phyloP scores from a whole-genome alignment of 2,888 invertebrate genomes.

The Apantesis nais region DNA sequence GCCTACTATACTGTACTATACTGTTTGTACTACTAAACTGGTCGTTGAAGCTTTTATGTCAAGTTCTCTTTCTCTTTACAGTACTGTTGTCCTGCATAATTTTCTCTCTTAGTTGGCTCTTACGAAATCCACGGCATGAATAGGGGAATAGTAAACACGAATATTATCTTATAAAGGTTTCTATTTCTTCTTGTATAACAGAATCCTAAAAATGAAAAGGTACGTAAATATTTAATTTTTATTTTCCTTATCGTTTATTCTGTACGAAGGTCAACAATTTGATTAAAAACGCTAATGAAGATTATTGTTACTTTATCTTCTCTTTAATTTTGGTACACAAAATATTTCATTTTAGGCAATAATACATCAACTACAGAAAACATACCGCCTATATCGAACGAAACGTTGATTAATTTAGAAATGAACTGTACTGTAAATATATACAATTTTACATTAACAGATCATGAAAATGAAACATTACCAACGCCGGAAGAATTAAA shows the following conservation, averaged over 20 bases:
- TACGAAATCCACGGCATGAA: too few species aligned
- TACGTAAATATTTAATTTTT: background rate
- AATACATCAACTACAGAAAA: slow-evolving; percentile 29
- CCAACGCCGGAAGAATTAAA: slow-evolving; percentile 57
- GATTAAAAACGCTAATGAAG: background rate
- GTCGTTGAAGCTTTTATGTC: too few species aligned
- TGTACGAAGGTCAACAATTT: too few species aligned
- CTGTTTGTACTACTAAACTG: too few species aligned
- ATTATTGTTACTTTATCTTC: background rate
- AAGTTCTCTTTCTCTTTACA: too few species aligned
- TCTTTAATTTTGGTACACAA: slow-evolving; percentile 28
- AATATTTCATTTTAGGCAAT: slow-evolving; percentile 60
- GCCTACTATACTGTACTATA: too few species aligned
- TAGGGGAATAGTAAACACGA: too few species aligned
- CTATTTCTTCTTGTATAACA: background rate
- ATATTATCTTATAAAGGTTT: background rate
- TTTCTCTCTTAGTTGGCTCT: too few species aligned
- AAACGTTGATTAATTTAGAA: slow-evolving; percentile 16
- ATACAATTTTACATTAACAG: background rate
- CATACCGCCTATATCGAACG: slow-evolving; percentile 12
- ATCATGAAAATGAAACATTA: slow-evolving; percentile 42
- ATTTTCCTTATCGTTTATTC: too few species aligned
- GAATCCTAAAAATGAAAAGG: background rate
- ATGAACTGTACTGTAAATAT: slow-evolving; percentile 14
- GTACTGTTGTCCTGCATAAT: too few species aligned